A percentile compares a stretch with the other conserved stretches of the same genome.
phyloP scores from a whole-genome alignment of 2,797 vertebrate species.

The Hirundo rustica region DNA sequence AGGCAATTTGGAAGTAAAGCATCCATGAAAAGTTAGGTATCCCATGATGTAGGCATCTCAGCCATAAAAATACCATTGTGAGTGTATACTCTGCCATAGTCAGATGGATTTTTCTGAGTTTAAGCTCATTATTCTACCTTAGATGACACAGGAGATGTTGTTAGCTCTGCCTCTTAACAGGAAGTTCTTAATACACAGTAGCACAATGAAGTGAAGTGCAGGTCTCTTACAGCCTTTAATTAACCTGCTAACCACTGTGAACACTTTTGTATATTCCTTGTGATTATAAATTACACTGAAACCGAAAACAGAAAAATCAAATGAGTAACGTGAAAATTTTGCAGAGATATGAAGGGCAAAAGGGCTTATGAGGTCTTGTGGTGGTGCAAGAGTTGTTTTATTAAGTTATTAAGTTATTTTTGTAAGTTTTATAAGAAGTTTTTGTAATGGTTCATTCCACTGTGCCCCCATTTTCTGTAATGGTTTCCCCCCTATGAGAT shows the following conservation, averaged over 20 bases:
- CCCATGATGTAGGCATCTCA: neutral
- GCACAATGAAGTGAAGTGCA: neutral
- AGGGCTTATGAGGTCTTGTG: neutral
- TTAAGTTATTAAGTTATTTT: no score
- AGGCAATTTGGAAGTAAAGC: neutral
- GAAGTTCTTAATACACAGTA: neutral
- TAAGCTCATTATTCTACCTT: neutral
- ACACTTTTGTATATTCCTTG: accelerated
- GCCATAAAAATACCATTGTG: neutral
- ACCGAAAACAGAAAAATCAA: neutral
- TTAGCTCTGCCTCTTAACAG: neutral
- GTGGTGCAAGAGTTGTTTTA: no score
- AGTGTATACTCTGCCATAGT: neutral
- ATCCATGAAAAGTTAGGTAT: neutral
- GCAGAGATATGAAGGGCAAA: neutral
- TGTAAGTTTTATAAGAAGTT: no score
- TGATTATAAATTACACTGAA: neutral
- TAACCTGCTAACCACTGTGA: neutral
- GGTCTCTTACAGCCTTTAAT: neutral
- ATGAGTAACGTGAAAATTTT: neutral
- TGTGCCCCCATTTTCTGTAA: no score
- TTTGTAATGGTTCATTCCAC: no score
- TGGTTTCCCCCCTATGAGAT: no score
- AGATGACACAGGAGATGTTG: neutral
- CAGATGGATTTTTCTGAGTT: neutral